Base-by-base conservation (phyloP, 2,113 vertebrate genomes). In the Sinocyclocheilus anophthalmus region DNA sequence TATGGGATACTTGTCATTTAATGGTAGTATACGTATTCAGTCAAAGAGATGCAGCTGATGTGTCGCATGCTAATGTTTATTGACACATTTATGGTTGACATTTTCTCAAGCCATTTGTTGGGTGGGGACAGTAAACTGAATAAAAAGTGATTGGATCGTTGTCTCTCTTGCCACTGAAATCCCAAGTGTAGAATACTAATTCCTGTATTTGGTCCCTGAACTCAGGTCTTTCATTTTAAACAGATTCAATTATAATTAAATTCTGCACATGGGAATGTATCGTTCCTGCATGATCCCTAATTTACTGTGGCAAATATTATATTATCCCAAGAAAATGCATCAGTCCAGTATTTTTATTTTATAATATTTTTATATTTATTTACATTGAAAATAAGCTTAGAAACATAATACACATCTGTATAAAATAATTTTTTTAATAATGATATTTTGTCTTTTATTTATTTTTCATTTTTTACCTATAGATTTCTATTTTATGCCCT, bases 151-250 rank as follows among this genome's bases (percentile, higher is more conserved):
- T 89, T 88, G 86, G 85, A 87, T n/a, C 72, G 81, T 83, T 87
- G 55, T 50, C 77, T 75, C 63, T 81, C 84, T 57, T n/a, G 73
- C 73, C 67, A 84, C 85, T 88, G 81, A 88, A 89, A 87, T 88
- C 86, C 84, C 88, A 88, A 81, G n/a, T 87, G 89, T 82, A 70
- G 90, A 88, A 88, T 87, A 91, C 88, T 91, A 90, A 88, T 87
- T 88, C 88, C 82, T 88, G 65, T 81, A 86, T 91, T 90, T 90
- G 86, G 85, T 87, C 88, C 61, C 77, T 84, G 81, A 78, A 87
- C 86, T 83, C 75, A 76, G 50, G n/a, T 85, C 61, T 77, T 89
- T 90, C 81, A n/a, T 88, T 85, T 89, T 90, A 89, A 90, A 91
- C 87, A n/a, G 85, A 91, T 89, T 86, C 87, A 37, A 24, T 63